These are phyloP conservation scores for Aldabrachelys gigantea DNA, from an alignment of 2,113 vertebrate species.

Conservation along the genomic window DNA sequence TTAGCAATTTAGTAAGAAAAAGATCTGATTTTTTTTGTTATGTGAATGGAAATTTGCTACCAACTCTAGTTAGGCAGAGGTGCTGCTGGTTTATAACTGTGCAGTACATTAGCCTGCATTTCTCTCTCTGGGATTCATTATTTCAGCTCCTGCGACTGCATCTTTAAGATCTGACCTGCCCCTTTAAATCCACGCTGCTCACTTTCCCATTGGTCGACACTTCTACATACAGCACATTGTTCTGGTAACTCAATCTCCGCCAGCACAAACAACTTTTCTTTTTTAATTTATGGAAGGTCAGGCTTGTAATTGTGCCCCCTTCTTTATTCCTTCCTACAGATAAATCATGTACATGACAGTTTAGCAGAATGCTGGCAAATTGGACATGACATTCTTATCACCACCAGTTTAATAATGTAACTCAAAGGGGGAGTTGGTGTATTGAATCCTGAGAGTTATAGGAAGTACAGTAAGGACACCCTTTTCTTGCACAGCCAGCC, in stretches of 20 bases:
- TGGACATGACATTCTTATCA: slow-evolving; percentile 45
- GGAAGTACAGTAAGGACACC: not conserved
- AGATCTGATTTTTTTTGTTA: not conserved
- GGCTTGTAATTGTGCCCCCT: slow-evolving; percentile 1
- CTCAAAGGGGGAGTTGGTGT: not conserved
- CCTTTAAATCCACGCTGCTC: not conserved
- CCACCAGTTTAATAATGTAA: slow-evolving; percentile 23
- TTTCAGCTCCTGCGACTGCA: not conserved
- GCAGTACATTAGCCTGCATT: not conserved
- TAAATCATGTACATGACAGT: slow-evolving; percentile 40
- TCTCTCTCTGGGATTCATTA: not conserved
- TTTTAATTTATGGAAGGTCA: slow-evolving; percentile 45
- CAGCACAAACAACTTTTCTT: not conserved
- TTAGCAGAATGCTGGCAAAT: slow-evolving; percentile 23
- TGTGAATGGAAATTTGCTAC: not conserved
- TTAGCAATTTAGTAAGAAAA: not conserved
- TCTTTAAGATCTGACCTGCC: not conserved
- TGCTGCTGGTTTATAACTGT: not conserved
- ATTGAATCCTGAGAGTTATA: not conserved
- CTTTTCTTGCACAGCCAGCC: not conserved
- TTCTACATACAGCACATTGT: not conserved
- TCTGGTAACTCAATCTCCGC: slow-evolving; percentile 17
- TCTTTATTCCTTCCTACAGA: slow-evolving; percentile 39
- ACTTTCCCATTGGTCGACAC: not conserved
- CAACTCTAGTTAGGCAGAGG: not conserved